Evolutionary conservation across 2,113 vertebrate genomes (phyloP).

Genomic region (Myxocyprinus asiaticus): DNA sequence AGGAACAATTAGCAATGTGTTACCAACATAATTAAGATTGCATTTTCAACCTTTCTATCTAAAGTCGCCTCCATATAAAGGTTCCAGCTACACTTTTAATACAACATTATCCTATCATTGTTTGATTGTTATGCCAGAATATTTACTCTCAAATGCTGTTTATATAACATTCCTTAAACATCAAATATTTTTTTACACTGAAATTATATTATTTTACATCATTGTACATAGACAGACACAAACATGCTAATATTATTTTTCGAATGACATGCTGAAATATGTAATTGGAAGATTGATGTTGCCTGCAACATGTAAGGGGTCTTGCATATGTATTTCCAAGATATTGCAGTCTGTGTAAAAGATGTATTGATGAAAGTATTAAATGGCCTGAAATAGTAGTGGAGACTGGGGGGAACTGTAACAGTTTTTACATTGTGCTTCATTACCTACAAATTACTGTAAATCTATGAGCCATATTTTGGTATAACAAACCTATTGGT

Average conservation of each 20-base stretch:
- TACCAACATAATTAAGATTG: too few species aligned
- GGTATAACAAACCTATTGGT: too few species aligned
- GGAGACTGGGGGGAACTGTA: not conserved
- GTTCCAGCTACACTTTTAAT: too few species aligned
- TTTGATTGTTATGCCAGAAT: too few species aligned
- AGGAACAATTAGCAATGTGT: too few species aligned
- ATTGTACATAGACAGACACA: constrained; percentile 10
- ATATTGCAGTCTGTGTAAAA: not conserved
- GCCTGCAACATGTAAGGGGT: not conserved
- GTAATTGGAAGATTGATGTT: not conserved
- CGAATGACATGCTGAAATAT: constrained; percentile 2
- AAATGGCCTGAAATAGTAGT: not conserved
- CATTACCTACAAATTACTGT: too few species aligned
- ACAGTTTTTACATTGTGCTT: too few species aligned
- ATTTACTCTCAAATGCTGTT: not conserved
- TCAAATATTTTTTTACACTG: constrained; percentile 29
- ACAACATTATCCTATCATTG: too few species aligned
- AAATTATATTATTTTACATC: constrained; percentile 27
- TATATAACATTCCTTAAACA: constrained; percentile 18
- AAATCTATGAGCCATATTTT: too few species aligned
- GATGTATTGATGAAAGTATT: not conserved
- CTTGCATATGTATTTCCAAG: not conserved
- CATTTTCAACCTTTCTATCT: too few species aligned
- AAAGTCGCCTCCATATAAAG: too few species aligned
- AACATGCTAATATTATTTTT: not conserved